Evolutionary conservation across 2,888 invertebrate species (phyloP), one percentile per base, ranked within the genome.

Genomic region (Mechanitis messenoides): DNA sequence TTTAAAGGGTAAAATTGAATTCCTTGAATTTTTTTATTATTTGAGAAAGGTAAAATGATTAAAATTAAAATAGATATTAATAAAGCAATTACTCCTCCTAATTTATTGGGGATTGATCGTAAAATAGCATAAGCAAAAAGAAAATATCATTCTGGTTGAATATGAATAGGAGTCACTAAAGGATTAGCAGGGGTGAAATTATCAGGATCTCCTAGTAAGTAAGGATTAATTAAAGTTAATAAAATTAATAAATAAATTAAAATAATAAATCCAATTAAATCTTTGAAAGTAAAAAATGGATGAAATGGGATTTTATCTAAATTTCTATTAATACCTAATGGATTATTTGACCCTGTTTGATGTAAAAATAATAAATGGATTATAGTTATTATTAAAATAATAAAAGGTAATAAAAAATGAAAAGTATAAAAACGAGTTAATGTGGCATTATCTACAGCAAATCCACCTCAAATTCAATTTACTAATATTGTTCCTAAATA

Each of bases 71-170:
- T 93, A 65, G 93, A 94, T 79, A 92, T 71, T 0, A 93, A 67
- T 86, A 94, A 74, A 0, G 92, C 92, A 74, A 94, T 84, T 55
- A 95, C 94, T 67, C 95, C 95, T 59, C 94, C 94, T 85, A 95
- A 77, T 91, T 95, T 85, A 83, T 94, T 95, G 5, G 95, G 95
- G 62, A 95, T 94, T 47, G 94, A 94, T 35, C 95, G 95, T 74
- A 95, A 71, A 89, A 95, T 95, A 28, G 95, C 94, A 81, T 95
- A 95, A 12, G 95, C 94, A 91, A 95, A 95, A 90, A 95, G 80
- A 74, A 95, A 96, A 80, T 95, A 95, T 93, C 95, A 95, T 92
- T 96, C 95, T 55, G 95, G 95, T 92, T 95, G 93, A 88, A 95
- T 95, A 77, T 95, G 95, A 6, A 91, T 79, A 0, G 95, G 94